Base-by-base conservation (phyloP, 2,113 vertebrate genomes). In the Dascyllus trimaculatus region DNA sequence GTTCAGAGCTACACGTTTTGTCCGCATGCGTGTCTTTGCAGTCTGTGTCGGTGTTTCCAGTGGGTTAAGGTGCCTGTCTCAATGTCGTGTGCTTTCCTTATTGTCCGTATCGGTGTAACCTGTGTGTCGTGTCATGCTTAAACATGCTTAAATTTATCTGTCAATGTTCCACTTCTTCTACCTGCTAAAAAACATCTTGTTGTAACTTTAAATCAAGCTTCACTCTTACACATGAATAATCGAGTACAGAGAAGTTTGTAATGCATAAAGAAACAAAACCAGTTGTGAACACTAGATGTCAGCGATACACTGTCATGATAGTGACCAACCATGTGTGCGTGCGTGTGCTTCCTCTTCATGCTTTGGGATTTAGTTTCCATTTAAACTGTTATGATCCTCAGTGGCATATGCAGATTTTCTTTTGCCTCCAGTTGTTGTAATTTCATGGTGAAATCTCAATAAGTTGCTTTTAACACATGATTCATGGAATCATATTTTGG, bases 251-350 rank as follows among this genome's bases (percentile, higher is more conserved):
- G 4, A 58, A 40, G 14, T 56, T 49, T 51, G 5, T 29, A 5
- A 2, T 65, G 4, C 15, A 54, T 38, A 57, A 48, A 46, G 24
- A 58, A 79, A 70, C 11, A 19, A 29, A 6, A 25, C 15, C 51
- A 22, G 1, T 0, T 46, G 0, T 73, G 58, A 75, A 71, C 88
- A 90, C 86, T 74, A 88, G 92, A 67, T 89, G 91, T 78, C 89
- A 89, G 73, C 70, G 76, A 35, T 71, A 52, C 38, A 2, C 52
- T 67, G 7, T 11, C 9, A 45, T 29, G 49, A 7, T 10, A 32
- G 32, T 15, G 32, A 61, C 25, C 52, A 21, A 11, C 24, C 35
- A 51, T 56, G 24, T 40, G 22, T 72, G 25, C 78, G 25, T 46
- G 48, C 40, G 24, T 64, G 25, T 63, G 51, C 18, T 68, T 73